A percentile compares a stretch with the other conserved stretches of the same genome.
phyloP scores from a whole-genome alignment of 2,888 invertebrate species.

The Andricus curvator region DNA sequence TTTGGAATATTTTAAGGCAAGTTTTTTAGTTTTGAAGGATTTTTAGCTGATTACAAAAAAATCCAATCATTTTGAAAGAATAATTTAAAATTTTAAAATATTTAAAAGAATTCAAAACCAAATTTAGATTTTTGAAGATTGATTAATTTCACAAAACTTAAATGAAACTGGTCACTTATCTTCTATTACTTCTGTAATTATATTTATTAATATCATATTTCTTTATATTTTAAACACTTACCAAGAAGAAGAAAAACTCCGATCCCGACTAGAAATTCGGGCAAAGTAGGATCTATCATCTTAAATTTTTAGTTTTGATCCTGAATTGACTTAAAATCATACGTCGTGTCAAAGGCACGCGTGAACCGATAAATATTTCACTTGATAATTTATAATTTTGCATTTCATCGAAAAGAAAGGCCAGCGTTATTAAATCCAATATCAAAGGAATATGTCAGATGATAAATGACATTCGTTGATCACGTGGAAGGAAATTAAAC shows the following conservation, averaged over 20 bases:
- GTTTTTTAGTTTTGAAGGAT: no score
- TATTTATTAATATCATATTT: no score
- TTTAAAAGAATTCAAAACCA: no score
- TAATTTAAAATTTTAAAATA: no score
- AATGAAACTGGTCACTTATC: no score
- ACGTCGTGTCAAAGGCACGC: constrained; percentile 1
- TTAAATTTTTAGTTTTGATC: constrained; percentile 36
- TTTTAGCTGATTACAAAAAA: no score
- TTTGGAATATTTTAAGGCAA: no score
- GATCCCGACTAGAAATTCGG: constrained; percentile 66
- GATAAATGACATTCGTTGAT: constrained; percentile 28
- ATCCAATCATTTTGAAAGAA: no score
- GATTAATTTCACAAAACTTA: no score
- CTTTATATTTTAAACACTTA: constrained; percentile 47
- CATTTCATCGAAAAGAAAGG: constrained; percentile 47
- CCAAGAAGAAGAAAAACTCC: constrained; percentile 66
- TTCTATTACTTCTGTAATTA: no score
- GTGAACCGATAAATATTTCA: background rate
- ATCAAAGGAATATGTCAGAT: constrained; percentile 4
- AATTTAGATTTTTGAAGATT: no score
- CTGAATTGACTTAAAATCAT: background rate
- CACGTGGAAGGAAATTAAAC: background rate
- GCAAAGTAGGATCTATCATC: constrained; percentile 64
- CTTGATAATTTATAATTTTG: constrained; percentile 49
- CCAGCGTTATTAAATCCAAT: background rate